Evolutionary conservation across 2,888 invertebrate genomes (phyloP), one percentile per base, ranked within the genome.

Genomic region (Euclidia mi): DNA sequence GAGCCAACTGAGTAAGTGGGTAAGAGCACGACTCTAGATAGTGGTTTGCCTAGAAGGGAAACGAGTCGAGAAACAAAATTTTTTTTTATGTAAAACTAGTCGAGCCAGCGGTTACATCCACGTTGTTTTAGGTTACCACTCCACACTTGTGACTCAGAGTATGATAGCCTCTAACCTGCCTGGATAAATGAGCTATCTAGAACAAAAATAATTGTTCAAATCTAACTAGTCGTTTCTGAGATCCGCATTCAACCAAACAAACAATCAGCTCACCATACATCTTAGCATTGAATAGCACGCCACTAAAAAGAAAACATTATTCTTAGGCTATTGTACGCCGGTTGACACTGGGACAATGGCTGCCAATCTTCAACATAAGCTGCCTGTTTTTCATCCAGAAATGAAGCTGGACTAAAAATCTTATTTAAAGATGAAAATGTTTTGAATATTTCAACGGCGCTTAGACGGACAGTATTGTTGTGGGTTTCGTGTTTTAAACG

Each of bases 341-440:
- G 35, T 32, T 35, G 50, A 46, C 46, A 43, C 31, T 9, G 37
- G 25, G 12, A 43, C 56, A 57, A 51, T 32, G 40, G 37, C 50
- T 38, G 50, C 42, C 44, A 57, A 28, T 46, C 42, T 49, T 28
- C 42, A 12, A 29, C 11, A 31, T 35, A n/a, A n/a, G n/a, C 42
- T 47, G 37, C 35, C 50, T 37, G 48, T 44, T 35, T 53, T 53
- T 42, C 42, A 42, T 42, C 20, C 43, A 35, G 43, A 37, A 42
- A 43, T 17, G 38, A 29, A 7, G 9, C 20, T 20, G 0, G 6
- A 18, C 11, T 31, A 12, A 34, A 12, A 3, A 12, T 10, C 10
- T 20, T 17, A 4, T 40, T 47, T 40, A 9, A 43, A 12, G 12
- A 37, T 35, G 42, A 37, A 50, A 41, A 28, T 29, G 1, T 35